These are phyloP conservation scores for Diachasmimorpha longicaudata DNA, from an alignment of 1,140 invertebrate species.

Conservation along the genomic window DNA sequence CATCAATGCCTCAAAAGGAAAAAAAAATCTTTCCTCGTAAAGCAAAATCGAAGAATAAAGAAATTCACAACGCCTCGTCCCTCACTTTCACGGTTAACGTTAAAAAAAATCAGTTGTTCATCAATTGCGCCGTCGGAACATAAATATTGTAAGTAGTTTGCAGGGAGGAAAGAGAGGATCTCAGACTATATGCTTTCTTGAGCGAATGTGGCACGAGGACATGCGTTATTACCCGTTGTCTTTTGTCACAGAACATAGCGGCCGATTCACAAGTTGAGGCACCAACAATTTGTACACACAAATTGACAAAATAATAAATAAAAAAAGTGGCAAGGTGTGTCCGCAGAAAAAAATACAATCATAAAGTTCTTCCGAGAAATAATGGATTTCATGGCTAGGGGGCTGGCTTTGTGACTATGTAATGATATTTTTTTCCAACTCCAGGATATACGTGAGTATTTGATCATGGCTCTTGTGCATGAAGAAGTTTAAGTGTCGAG, in stretches of 20 bases:
- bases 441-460: background rate
- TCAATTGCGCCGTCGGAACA: background rate
- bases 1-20: too few relatives aligned
- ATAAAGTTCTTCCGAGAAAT: background rate
- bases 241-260: constrained; percentile 16
- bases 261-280: background rate
- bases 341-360: background rate
- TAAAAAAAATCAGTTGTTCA: background rate
- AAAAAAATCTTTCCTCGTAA: too few relatives aligned
- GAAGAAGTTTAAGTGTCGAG: background rate
- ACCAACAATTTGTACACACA: background rate
- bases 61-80: background rate
- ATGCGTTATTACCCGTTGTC: constrained; percentile 14
- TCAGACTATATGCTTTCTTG: background rate
- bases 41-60: background rate
- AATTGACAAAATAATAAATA: background rate
- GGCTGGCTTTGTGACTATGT: background rate
- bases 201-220: constrained; percentile 24
- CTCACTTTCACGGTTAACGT: background rate
- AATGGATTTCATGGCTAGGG: background rate
- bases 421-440: background rate
- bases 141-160: background rate
- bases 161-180: background rate
- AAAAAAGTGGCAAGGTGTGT: background rate
- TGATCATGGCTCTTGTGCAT: background rate